phyloP scores from a whole-genome alignment of 1,140 invertebrate species.

The Ganaspis sp. region DNA sequence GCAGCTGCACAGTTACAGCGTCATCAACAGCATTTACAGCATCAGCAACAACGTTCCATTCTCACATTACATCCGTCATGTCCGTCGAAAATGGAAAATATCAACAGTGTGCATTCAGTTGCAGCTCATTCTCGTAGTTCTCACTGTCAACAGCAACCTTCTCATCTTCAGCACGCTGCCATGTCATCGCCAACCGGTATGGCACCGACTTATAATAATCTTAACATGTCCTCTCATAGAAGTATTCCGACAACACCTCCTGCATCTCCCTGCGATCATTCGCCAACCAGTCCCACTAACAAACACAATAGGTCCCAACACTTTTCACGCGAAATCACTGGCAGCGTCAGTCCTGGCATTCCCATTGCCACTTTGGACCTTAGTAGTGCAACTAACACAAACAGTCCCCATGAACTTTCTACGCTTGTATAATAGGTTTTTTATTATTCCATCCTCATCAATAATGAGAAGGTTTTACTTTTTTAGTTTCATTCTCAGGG shows the following conservation, averaged over 20 bases:
- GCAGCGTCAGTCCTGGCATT: slow-evolving; percentile 80
- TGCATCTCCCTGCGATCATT: slow-evolving; percentile 70
- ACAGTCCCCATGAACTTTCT: slow-evolving; percentile 82
- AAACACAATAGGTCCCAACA: slow-evolving; percentile 66
- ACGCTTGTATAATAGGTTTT: slow-evolving; percentile 75
- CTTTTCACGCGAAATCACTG: slow-evolving; percentile 76
- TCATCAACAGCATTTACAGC: slow-evolving; percentile 58
- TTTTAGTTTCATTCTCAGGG: not conserved
- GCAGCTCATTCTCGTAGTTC: slow-evolving; percentile 48
- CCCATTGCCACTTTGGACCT: slow-evolving; percentile 80
- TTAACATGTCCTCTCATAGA: slow-evolving; percentile 46
- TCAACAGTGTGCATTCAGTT: slow-evolving; percentile 50
- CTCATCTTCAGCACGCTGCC: slow-evolving; percentile 60
- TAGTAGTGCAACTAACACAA: slow-evolving; percentile 81
- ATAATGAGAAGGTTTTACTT: no score
- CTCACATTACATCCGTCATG: slow-evolving; percentile 28
- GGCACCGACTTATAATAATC: slow-evolving; percentile 71
- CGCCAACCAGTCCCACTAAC: slow-evolving; percentile 69
- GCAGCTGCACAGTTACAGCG: slow-evolving; percentile 67
- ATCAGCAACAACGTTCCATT: slow-evolving; percentile 46
- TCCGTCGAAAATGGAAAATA: slow-evolving; percentile 46
- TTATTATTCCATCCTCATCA: not conserved
- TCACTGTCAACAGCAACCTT: slow-evolving; percentile 55
- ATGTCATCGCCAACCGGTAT: slow-evolving; percentile 65
- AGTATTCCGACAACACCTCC: slow-evolving; percentile 60